Conservation (phyloP, 2,888 invertebrate genomes). For the Epinotia nisella region DNA sequence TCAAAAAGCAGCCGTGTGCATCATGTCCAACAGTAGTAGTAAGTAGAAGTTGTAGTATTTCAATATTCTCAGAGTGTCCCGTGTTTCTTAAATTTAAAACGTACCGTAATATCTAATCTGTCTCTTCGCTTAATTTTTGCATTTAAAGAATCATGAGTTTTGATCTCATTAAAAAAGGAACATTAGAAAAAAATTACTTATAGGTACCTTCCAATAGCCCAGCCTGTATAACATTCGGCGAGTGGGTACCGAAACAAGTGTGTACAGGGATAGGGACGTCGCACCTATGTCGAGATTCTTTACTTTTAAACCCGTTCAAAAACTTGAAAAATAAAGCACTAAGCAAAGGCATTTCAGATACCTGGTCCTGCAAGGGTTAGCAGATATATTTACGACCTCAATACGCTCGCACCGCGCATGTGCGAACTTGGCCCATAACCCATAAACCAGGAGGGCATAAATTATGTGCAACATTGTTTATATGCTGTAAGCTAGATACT, state of each 20-base stretch:
- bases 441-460: conserved; percentile 74
- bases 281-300: conserved; percentile 6
- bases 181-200: too few relatives aligned
- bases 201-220: too few relatives aligned
- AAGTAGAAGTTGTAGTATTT: too few relatives aligned
- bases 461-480: conserved; percentile 79
- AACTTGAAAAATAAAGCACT: conserved; percentile 44
- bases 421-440: conserved; percentile 73
- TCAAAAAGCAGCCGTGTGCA: too few relatives aligned
- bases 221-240: not conserved
- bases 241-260: not conserved
- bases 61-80: too few relatives aligned
- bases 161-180: too few relatives aligned
- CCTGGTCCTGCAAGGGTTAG: conserved; percentile 70
- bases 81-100: too few relatives aligned
- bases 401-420: conserved; percentile 63
- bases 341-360: conserved; percentile 58
- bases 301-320: conserved; percentile 26
- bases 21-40: too few relatives aligned
- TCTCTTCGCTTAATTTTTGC: too few relatives aligned
- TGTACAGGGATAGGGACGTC: not conserved
- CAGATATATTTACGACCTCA: conserved; percentile 64
- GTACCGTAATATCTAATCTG: too few relatives aligned
- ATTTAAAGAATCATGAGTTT: too few relatives aligned
- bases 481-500: conserved; percentile 55